These are phyloP conservation scores for Dorcus hopei DNA, from an alignment of 2,888 invertebrate genomes.

Conservation along the genomic window DNA sequence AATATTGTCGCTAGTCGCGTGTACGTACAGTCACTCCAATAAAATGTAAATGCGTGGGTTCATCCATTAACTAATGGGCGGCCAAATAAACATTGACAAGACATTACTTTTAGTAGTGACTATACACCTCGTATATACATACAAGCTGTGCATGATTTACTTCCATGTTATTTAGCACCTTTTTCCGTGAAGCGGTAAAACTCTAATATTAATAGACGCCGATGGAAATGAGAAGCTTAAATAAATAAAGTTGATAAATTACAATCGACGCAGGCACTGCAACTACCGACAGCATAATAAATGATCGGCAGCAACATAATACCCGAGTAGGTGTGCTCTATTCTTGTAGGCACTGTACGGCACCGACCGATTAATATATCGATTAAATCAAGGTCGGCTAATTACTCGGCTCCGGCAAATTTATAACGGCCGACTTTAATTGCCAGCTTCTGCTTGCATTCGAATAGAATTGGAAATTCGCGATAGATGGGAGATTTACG, in stretches of 20 bases:
- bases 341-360: slow-evolving; percentile 4
- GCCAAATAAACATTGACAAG: too few relatives aligned
- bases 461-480: not conserved
- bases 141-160: too few relatives aligned
- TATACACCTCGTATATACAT: too few relatives aligned
- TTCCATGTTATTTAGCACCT: too few relatives aligned
- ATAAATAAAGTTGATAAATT: slow-evolving; percentile 5
- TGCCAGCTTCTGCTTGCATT: not conserved
- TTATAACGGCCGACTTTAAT: slow-evolving; percentile 1
- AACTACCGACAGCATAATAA: slow-evolving; percentile 9
- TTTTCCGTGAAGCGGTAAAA: too few relatives aligned
- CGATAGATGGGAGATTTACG: not conserved
- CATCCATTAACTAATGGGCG: too few relatives aligned
- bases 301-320: slow-evolving; percentile 6
- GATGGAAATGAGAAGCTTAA: not conserved
- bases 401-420: slow-evolving; percentile 4
- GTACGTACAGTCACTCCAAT: too few relatives aligned
- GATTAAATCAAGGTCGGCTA: slow-evolving; percentile 6
- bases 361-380: slow-evolving; percentile 5
- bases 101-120: too few relatives aligned
- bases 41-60: too few relatives aligned
- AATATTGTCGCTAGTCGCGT: too few relatives aligned
- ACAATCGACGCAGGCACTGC: slow-evolving; percentile 4
- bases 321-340: slow-evolving; percentile 7
- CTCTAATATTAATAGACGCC: too few relatives aligned